phyloP scores from a whole-genome alignment of 2,797 vertebrate species.

The Prunella strophiata region DNA sequence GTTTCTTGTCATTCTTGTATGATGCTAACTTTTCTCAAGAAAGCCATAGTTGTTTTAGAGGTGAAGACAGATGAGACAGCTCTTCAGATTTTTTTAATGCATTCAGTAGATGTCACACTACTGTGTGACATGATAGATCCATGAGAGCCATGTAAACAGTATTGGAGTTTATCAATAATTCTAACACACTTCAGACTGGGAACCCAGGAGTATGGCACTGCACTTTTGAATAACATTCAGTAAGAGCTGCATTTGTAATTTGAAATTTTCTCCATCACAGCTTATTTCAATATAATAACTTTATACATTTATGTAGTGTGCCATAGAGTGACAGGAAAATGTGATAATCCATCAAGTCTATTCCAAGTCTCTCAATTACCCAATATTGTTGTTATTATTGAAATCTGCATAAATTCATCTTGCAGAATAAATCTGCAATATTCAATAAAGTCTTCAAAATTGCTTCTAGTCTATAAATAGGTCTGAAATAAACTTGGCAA shows the following conservation, averaged over 20 bases:
- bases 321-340: neutral
- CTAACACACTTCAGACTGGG: neutral
- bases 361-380: neutral
- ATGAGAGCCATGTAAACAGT: neutral
- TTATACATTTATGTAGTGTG: neutral
- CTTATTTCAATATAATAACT: neutral
- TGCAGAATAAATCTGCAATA: neutral
- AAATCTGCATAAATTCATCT: neutral
- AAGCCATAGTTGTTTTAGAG: neutral
- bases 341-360: neutral
- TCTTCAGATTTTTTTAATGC: neutral
- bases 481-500: neutral
- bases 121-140: too few species aligned
- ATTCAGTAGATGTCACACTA: neutral
- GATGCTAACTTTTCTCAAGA: neutral
- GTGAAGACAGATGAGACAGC: neutral
- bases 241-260: neutral
- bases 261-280: neutral
- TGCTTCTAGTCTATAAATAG: neutral
- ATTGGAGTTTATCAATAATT: neutral
- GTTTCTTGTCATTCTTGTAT: neutral
- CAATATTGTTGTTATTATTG: neutral
- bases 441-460: neutral
- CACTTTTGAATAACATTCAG: neutral
- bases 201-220: neutral